A percentile compares a stretch with the other conserved stretches of the same genome.
These are phyloP conservation scores for Esox lucius DNA, from an alignment of 2,797 vertebrate species.

Conservation along the genomic window DNA sequence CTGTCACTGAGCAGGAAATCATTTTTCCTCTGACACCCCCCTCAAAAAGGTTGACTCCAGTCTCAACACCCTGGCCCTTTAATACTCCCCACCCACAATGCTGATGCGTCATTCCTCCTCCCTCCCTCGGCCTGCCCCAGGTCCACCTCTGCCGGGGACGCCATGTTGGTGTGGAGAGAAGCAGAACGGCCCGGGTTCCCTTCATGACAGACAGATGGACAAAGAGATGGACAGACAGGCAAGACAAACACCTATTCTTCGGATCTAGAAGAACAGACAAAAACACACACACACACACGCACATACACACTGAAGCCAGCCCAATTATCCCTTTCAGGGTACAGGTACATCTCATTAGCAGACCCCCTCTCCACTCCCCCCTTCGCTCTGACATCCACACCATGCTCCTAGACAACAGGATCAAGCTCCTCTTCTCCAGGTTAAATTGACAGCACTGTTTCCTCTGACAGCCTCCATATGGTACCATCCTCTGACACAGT, in stretches of 20 bases:
- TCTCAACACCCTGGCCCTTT: constrained; percentile 21
- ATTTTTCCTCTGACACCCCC: too few species aligned
- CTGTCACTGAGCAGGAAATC: too few species aligned
- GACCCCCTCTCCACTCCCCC: background rate
- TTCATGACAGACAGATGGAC: background rate
- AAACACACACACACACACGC: background rate
- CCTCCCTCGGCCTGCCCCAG: too few species aligned
- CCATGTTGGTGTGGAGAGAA: too few species aligned
- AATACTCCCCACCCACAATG: constrained; percentile 48
- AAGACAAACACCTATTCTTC: background rate
- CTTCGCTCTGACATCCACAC: constrained; percentile 37
- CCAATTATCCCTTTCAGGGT: constrained; percentile 62
- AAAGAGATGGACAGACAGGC: background rate
- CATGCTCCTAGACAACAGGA: constrained; percentile 60
- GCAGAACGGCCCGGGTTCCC: background rate
- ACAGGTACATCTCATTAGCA: constrained; percentile 61
- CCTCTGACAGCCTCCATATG: constrained; percentile 58
- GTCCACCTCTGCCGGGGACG: too few species aligned
- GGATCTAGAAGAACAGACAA: background rate
- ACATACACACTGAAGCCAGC: constrained; percentile 11
- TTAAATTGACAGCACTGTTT: constrained; percentile 64
- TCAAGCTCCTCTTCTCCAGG: constrained; percentile 54
- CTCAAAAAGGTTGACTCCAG: too few species aligned
- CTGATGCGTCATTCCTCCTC: too few species aligned
- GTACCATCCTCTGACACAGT: constrained; percentile 49